These are phyloP conservation scores for Liolophura sinensis DNA, from an alignment of 1,140 invertebrate genomes.

Conservation along the genomic window DNA sequence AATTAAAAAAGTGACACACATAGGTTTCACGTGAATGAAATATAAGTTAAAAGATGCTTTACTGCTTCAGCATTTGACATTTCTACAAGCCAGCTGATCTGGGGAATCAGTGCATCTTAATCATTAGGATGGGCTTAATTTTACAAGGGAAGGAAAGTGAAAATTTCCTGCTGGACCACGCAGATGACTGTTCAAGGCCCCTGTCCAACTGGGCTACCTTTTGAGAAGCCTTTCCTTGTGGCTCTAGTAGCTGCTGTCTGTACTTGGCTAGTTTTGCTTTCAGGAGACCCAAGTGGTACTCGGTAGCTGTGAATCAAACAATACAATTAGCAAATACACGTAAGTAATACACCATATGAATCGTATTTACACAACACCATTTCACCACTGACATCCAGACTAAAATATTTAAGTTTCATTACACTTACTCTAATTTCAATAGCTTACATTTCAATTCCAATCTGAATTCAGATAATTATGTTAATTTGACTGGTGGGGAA, in stretches of 20 bases:
- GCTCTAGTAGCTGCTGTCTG: conserved; percentile 91
- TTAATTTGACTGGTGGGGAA: too few species aligned
- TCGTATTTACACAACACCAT: background rate
- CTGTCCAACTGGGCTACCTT: conserved; percentile 70
- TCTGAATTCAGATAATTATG: background rate
- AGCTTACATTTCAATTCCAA: background rate
- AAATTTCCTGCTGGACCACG: too few species aligned
- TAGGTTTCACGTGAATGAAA: too few species aligned
- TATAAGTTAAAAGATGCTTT: too few species aligned
- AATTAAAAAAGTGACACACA: too few species aligned
- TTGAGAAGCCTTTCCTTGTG: conserved; percentile 86
- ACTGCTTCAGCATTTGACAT: too few species aligned
- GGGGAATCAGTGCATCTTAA: background rate
- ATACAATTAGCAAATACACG: background rate
- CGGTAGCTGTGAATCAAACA: conserved; percentile 78
- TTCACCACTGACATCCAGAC: background rate
- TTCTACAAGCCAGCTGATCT: background rate
- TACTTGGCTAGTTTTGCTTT: conserved; percentile 99
- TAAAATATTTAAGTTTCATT: conserved; percentile 2
- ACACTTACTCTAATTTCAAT: background rate
- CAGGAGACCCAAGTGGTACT: conserved; percentile 96
- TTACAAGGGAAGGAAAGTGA: background rate
- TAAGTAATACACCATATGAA: background rate
- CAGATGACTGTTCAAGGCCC: too few species aligned
- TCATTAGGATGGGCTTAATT: background rate